Evolutionary conservation across 2,113 vertebrate genomes (phyloP), one percentile per base, ranked within the genome.

Genomic region (Typhlomys cinereus): DNA sequence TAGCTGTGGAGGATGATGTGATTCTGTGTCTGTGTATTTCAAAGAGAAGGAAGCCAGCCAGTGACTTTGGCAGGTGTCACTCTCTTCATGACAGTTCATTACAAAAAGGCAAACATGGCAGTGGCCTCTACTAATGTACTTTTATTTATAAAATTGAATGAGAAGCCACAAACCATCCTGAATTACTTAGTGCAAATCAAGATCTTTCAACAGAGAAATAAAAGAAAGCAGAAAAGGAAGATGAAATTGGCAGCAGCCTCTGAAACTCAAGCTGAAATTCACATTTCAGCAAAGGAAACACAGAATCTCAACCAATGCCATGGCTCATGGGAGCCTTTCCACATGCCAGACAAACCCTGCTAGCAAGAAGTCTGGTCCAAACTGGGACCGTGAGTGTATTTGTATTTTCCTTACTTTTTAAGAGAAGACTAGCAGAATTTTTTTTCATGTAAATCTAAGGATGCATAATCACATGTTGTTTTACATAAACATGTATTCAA

Each of bases 401-500:
- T 97, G 96, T 96, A 94, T 96, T 96, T 96, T 96, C 71, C 94
- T 94, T 96, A 94, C 94, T 93, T 96, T 96, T 96, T 96, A 94
- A 93, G 95, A 97, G 96, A 97, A 96, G 96, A 96, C 95, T 96
- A 96, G 96, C 95, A 96, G 95, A 96, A 95, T 96, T 96, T 96
- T 96, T 95, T 93, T 96, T 95, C n/a, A n/a, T n/a, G 95, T 96
- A 96, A 97, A 97, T 96, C 94, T 95, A 96, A 81, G 85, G 95
- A 96, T 96, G 95, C 96, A 97, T 96, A 97, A 96, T 97, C 96
- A 96, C 96, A 97, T 96, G 96, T 97, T 97, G 96, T 97, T 97
- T 97, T 97, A 96, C 96, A 97, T 97, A 97, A 97, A 97, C 96
- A 97, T 94, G 95, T 61, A 94, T 91, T 95, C 89, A 62, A 94